phyloP scores from a whole-genome alignment of 2,888 invertebrate species.

The Vannuccia rotundouncinata region DNA sequence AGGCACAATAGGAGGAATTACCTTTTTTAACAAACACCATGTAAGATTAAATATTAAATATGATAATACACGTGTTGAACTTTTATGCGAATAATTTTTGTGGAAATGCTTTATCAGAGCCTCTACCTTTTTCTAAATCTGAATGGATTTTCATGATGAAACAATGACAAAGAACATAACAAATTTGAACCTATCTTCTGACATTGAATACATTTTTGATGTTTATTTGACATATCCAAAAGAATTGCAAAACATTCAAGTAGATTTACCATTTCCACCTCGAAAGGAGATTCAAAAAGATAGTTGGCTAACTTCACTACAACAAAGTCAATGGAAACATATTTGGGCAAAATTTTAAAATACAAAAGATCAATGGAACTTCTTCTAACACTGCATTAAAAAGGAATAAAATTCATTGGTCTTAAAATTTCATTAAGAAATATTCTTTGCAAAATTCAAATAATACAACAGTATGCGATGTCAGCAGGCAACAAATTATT shows the following conservation, averaged over 20 bases:
- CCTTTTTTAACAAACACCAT: neutral
- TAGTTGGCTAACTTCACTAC: neutral
- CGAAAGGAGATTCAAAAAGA: neutral
- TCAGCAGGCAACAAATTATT: neutral
- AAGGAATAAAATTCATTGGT: neutral
- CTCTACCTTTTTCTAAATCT: neutral
- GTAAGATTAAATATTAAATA: neutral
- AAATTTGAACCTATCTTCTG: neutral
- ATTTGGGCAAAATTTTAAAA: neutral
- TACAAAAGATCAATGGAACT: neutral
- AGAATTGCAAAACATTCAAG: neutral
- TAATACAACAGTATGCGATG: neutral
- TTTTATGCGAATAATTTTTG: constrained; percentile 5
- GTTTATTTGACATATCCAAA: neutral
- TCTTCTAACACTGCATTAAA: neutral
- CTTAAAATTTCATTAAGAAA: neutral
- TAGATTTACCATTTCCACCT: neutral
- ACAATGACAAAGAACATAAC: neutral
- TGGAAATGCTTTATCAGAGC: neutral
- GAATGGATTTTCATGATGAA: neutral
- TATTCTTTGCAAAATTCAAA: neutral
- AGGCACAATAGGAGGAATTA: neutral
- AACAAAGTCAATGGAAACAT: neutral
- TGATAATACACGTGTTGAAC: neutral
- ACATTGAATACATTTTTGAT: neutral